Percentiles rank a stretch among this genome's conserved stretches.
Conservation (phyloP, 2,888 invertebrate species). For the Colostygia pectinataria region DNA sequence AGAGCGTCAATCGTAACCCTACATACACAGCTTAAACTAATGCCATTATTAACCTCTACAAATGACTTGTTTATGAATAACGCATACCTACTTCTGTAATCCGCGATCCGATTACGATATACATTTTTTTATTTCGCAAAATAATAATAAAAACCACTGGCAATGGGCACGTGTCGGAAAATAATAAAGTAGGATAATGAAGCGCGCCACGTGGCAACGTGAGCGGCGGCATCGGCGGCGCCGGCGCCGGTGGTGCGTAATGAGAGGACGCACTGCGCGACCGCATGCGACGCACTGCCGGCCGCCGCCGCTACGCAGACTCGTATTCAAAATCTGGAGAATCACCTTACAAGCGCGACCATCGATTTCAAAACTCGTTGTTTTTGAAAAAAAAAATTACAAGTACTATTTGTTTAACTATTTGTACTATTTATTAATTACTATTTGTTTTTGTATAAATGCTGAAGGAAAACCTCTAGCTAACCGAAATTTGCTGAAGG, state of each 20-base stretch:
- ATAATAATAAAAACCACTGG: conserved; percentile 58
- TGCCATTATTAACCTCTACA: conserved; percentile 64
- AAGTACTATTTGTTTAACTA: no score
- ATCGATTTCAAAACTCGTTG: no score
- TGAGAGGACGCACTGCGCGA: conserved; percentile 23
- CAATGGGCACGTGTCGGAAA: conserved; percentile 74
- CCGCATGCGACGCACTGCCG: conserved; percentile 18
- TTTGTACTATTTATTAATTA: no score
- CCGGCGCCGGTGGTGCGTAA: conserved; percentile 42
- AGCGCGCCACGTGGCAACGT: conserved; percentile 60
- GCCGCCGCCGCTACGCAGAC: neutral
- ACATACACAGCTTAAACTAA: conserved; percentile 34
- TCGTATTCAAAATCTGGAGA: no score
- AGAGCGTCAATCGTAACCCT: conserved; percentile 1
- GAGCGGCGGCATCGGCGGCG: conserved; percentile 44
- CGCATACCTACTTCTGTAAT: conserved; percentile 52
- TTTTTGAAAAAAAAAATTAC: no score
- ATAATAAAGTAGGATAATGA: conserved; percentile 78
- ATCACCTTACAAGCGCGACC: no score
- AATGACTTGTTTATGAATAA: conserved; percentile 75
- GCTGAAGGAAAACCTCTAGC: no score
- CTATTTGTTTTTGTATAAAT: no score
- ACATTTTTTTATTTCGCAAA: conserved; percentile 42
- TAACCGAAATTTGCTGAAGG: no score
- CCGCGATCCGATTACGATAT: conserved; percentile 69